phyloP scores from a whole-genome alignment of 1,140 invertebrate species.

The Agraylea sexmaculata region DNA sequence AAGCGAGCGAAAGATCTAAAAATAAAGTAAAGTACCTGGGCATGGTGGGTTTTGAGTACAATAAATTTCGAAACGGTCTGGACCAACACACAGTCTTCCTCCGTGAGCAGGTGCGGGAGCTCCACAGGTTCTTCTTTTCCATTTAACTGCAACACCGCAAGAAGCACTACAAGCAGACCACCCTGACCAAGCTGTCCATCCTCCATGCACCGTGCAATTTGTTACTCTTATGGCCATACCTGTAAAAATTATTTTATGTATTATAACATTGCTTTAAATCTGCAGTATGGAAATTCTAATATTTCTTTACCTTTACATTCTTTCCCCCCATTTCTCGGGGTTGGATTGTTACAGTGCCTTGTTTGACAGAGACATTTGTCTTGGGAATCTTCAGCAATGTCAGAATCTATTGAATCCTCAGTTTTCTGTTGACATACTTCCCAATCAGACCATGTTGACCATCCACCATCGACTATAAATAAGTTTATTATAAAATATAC shows the following conservation, averaged over 20 bases:
- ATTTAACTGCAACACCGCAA: conserved; percentile 65
- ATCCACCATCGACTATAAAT: conserved; percentile 57
- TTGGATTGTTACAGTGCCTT: conserved; percentile 70
- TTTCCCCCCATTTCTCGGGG: conserved; percentile 64
- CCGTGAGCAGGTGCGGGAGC: conserved; percentile 73
- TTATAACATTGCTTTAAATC: no score
- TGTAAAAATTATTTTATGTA: conserved; percentile 13
- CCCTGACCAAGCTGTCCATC: conserved; percentile 77
- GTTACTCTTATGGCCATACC: conserved; percentile 50
- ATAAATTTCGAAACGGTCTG: conserved; percentile 62
- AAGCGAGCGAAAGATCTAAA: not conserved
- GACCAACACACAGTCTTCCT: conserved; percentile 71
- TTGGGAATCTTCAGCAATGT: conserved; percentile 30
- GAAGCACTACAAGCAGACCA: conserved; percentile 72
- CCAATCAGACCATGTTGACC: conserved; percentile 64
- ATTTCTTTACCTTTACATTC: conserved; percentile 41
- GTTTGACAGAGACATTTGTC: conserved; percentile 69
- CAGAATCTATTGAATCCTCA: conserved; percentile 22
- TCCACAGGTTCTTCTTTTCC: conserved; percentile 61
- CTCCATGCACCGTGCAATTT: conserved; percentile 74
- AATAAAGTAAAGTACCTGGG: conserved; percentile 37
- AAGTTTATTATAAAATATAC: conserved; percentile 5
- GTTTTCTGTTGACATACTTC: conserved; percentile 46
- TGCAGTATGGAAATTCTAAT: no score
- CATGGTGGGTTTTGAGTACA: conserved; percentile 71